Evolutionary conservation across 2,113 vertebrate species (phyloP).

Genomic region (Fregata magnificens): DNA sequence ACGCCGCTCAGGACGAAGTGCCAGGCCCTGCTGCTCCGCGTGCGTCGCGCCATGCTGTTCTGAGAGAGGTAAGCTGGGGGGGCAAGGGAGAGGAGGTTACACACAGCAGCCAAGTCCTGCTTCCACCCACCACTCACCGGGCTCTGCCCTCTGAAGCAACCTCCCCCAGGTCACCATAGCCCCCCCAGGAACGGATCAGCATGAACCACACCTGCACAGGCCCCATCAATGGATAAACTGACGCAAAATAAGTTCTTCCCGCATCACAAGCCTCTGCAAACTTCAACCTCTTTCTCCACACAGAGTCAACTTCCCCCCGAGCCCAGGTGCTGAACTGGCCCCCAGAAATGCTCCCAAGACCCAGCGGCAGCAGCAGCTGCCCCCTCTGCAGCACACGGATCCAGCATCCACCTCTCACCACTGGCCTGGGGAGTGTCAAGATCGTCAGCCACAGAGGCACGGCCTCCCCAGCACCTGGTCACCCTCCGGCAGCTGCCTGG

Average conservation of each 20-base stretch:
- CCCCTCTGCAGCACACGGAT: background rate
- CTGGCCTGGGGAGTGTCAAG: background rate
- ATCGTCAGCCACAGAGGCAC: accelerated
- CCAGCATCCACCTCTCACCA: background rate
- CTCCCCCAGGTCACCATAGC: too few species aligned
- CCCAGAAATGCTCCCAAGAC: accelerated
- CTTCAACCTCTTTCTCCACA: background rate
- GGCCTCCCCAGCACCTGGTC: accelerated
- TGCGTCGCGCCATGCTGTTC: slow-evolving; percentile 85
- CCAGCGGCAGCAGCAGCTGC: background rate
- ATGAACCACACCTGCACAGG: accelerated
- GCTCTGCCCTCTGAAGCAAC: background rate
- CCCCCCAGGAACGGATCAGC: accelerated
- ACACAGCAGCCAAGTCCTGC: accelerated
- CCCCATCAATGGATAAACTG: background rate
- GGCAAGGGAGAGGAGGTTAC: background rate
- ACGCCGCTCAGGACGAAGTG: slow-evolving; percentile 89
- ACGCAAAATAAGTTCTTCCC: accelerated
- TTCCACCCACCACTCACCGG: accelerated
- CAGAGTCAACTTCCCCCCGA: background rate
- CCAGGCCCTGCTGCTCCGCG: slow-evolving; percentile 90
- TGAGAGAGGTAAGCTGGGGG: background rate
- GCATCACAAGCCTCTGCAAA: accelerated
- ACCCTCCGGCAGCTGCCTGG: background rate
- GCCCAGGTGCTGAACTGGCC: background rate